Base-by-base conservation (phyloP, 2,888 invertebrate genomes). In the Iselma pallidipennis region DNA sequence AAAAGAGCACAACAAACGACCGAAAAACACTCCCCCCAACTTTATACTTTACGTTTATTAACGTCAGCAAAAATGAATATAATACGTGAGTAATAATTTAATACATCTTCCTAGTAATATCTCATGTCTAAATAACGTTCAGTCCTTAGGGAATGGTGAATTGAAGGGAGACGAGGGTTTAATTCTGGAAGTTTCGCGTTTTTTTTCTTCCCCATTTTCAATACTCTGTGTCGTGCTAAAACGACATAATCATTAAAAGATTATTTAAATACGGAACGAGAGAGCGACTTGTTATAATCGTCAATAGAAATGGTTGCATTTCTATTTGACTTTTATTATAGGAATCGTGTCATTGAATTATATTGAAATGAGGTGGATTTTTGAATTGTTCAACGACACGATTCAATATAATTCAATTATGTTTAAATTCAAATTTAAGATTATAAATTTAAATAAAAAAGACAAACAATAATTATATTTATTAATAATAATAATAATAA, bases 1-100 rank as follows among this genome's bases (percentile, higher is more conserved):
- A 14, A 1, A 14, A 33, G 14, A 4, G 14, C 1, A n/a, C n/a
- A n/a, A n/a, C n/a, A n/a, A n/a, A n/a, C n/a, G n/a, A n/a, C n/a
- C n/a, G n/a, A 21, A 29, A 16, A 28, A 29, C 42, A 28, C 49
- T 50, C 42, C 53, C 23, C 59, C 45, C 21, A 16, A 31, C 25
- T 45, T 61, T 61, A 51, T 37, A 16, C 29, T 2, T 29, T 16
- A 9, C 37, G 33, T 61, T 61, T 61, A 61, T 61, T 61, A 61
- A 57, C 49, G 57, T 57, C 61, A 52, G 49, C 56, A 57, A 49
- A 61, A 61, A 61, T 61, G 50, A 57, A 61, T 57, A 54, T 57
- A 61, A 55, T 49, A 61, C 61, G 61, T 54, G 61, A 54, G 61
- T 55, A 61, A 61, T 57, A 61, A 57, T 61, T 61, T 57, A 61